Conservation (phyloP, 2,113 vertebrate species). For the Apistogramma diplotaenia region DNA sequence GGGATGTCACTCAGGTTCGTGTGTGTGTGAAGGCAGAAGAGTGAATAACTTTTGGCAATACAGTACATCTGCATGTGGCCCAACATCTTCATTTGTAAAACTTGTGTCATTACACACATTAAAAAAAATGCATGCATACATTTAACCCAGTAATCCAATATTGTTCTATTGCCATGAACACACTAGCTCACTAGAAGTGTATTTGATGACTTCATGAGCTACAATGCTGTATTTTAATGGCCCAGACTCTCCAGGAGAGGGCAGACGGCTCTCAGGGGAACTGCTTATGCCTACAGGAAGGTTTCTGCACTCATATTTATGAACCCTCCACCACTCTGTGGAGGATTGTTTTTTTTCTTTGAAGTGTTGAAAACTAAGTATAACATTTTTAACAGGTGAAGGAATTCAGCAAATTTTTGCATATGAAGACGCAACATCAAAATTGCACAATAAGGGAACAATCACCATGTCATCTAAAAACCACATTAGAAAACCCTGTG, state of each 20-base stretch:
- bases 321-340: neutral
- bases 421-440: neutral
- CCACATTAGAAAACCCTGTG: neutral
- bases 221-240: neutral
- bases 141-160: neutral
- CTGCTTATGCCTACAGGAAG: neutral
- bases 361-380: neutral
- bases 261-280: constrained; percentile 50
- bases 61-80: neutral
- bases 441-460: neutral
- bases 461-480: neutral
- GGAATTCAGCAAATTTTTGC: neutral
- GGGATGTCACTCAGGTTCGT: too few relatives aligned
- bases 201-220: neutral
- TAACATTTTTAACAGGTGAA: neutral
- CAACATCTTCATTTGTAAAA: neutral
- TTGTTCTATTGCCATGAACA: neutral
- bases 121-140: neutral
- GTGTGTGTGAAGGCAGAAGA: too few relatives aligned
- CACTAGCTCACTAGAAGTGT: neutral
- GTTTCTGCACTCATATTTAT: neutral
- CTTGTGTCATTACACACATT: neutral
- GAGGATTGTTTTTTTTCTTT: neutral
- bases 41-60: too few relatives aligned
- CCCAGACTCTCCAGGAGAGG: constrained; percentile 60